Conservation (phyloP, 1,140 invertebrate species). For the Atta cephalotes region DNA sequence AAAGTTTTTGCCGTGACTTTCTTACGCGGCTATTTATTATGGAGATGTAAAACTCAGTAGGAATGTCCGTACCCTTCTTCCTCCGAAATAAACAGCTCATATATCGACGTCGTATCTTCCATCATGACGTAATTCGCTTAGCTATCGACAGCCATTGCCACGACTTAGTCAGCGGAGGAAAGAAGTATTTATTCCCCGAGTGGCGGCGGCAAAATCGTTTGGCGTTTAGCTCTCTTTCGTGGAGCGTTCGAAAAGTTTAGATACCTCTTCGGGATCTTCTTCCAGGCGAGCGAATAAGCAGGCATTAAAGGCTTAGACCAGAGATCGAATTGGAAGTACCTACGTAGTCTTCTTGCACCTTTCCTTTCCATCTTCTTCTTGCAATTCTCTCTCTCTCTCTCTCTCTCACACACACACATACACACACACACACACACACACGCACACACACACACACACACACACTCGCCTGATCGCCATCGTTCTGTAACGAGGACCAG, state of each 20-base stretch:
- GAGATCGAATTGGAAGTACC: constrained; percentile 76
- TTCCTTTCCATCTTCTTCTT: constrained; percentile 25
- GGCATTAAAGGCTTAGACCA: constrained; percentile 80
- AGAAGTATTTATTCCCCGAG: constrained; percentile 66
- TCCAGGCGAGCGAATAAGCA: constrained; percentile 76
- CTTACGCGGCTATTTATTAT: neutral
- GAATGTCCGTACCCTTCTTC: neutral
- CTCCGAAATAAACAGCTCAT: neutral
- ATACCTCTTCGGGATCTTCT: constrained; percentile 76
- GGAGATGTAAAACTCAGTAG: neutral
- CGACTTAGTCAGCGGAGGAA: constrained; percentile 70
- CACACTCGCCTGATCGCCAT: constrained; percentile 34
- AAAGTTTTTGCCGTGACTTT: neutral
- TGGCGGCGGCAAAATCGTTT: constrained; percentile 68
- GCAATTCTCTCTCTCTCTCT: constrained; percentile 5
- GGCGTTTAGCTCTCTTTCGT: constrained; percentile 71
- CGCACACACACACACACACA: neutral
- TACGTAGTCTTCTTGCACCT: constrained; percentile 61
- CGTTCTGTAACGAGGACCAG: constrained; percentile 50
- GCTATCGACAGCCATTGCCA: constrained; percentile 35
- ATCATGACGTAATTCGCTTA: constrained; percentile 40
- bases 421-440: neutral
- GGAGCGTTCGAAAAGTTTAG: constrained; percentile 79
- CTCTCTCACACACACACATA: neutral
- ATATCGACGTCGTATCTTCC: constrained; percentile 18